A percentile compares a stretch with the other conserved stretches of the same genome.
phyloP scores from a whole-genome alignment of 2,113 vertebrate genomes.

The Cyphomyrus discorhynchus region DNA sequence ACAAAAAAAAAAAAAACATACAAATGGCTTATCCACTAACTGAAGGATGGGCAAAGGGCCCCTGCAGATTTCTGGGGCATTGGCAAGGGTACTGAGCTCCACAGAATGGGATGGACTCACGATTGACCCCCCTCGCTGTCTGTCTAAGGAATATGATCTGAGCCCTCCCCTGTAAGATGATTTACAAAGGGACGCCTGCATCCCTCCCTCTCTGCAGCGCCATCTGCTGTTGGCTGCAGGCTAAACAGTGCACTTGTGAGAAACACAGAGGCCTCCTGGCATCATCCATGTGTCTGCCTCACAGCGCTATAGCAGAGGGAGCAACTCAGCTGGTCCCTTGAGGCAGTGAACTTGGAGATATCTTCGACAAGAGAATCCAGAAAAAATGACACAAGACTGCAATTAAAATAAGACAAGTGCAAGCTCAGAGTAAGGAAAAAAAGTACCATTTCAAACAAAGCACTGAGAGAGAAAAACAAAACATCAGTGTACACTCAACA shows the following conservation, averaged over 20 bases:
- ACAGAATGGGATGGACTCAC: background rate
- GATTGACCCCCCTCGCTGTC: background rate
- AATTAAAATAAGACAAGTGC: background rate
- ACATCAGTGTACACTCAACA: background rate
- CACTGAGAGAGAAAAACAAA: background rate
- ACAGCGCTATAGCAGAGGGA: background rate
- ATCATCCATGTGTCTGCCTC: background rate
- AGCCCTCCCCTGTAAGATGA: background rate
- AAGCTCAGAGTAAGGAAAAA: background rate
- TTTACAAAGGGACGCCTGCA: background rate
- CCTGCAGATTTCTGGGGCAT: background rate
- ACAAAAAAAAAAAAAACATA: background rate
- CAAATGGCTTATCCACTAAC: background rate
- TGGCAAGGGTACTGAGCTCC: no score
- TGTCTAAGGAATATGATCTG: background rate
- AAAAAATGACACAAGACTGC: background rate
- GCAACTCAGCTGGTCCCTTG: background rate
- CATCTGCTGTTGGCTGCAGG: background rate
- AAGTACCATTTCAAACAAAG: background rate
- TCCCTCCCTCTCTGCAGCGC: background rate
- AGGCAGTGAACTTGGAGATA: background rate
- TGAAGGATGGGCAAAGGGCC: background rate
- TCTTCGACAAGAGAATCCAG: background rate
- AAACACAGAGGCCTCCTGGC: background rate
- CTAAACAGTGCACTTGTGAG: background rate